phyloP scores from a whole-genome alignment of 2,113 vertebrate genomes.

The Empidonax traillii region DNA sequence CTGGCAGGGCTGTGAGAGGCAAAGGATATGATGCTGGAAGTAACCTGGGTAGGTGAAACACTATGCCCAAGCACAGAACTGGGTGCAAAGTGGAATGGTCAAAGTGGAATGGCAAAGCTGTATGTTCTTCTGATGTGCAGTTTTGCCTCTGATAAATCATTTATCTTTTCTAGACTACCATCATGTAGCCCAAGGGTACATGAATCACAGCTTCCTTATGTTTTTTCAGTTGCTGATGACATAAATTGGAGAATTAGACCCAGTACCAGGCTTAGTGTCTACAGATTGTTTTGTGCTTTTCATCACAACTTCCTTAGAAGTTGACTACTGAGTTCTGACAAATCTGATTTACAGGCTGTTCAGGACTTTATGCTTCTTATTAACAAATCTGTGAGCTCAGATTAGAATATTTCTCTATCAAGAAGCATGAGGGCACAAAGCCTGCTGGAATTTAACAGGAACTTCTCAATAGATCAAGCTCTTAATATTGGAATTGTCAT shows the following conservation, averaged over 20 bases:
- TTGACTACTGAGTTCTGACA: neutral
- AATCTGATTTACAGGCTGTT: neutral
- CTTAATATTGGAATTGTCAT: neutral
- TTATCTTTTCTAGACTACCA: neutral
- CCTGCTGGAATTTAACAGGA: neutral
- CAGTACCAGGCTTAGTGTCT: neutral
- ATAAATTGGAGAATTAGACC: neutral
- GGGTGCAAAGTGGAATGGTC: accelerated
- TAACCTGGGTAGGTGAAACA: neutral
- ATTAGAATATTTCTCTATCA: neutral
- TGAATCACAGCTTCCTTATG: neutral
- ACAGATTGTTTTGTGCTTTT: neutral
- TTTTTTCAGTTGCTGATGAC: neutral
- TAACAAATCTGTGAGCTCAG: neutral
- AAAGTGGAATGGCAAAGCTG: neutral
- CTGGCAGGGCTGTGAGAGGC: neutral
- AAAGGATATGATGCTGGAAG: neutral
- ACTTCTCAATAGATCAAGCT: neutral
- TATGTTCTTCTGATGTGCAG: neutral
- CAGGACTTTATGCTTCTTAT: neutral
- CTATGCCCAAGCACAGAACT: neutral
- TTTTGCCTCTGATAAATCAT: neutral
- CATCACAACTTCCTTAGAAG: neutral
- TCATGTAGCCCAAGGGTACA: neutral
- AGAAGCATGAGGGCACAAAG: neutral